These are phyloP conservation scores for Petrocephalus sullivani DNA, from an alignment of 2,797 vertebrate species.

Conservation along the genomic window DNA sequence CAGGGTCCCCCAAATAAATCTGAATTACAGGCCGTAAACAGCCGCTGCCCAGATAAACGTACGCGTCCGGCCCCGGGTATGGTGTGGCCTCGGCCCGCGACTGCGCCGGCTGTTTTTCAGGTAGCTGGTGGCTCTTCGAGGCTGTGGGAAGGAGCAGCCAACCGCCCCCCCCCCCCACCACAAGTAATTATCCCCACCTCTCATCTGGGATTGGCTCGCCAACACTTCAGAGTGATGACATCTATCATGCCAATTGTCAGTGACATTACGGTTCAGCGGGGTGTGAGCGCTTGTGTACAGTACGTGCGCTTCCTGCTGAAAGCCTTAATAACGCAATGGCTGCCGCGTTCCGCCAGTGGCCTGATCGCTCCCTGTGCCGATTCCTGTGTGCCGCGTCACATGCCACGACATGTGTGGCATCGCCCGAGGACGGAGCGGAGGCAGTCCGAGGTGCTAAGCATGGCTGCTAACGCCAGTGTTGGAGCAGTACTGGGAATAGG, in stretches of 20 bases:
- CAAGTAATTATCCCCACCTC: conserved; percentile 24
- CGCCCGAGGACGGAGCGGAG: not conserved
- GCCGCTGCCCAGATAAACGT: conserved; percentile 43
- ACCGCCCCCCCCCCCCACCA: not conserved
- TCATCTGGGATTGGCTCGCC: conserved; percentile 11
- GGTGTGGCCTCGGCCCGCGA: not conserved
- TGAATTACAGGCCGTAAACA: conserved; percentile 69
- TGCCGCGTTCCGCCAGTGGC: not conserved
- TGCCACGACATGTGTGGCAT: not conserved
- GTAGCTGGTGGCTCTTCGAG: not conserved
- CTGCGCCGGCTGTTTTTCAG: not conserved
- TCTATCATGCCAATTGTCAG: conserved; percentile 27
- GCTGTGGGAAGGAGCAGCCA: not conserved
- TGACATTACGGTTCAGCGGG: conserved; percentile 26
- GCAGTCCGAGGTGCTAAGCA: conserved; percentile 1
- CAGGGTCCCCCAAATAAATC: conserved; percentile 74
- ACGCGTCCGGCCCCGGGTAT: not conserved
- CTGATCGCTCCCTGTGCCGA: conserved; percentile 17
- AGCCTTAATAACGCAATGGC: conserved; percentile 23
- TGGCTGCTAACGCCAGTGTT: not conserved
- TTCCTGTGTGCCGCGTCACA: not conserved
- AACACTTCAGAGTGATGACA: conserved; percentile 24
- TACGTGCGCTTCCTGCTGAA: conserved; percentile 26
- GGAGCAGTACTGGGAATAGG: conserved; percentile 3
- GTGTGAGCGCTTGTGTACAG: conserved; percentile 22